phyloP scores from a whole-genome alignment of 1,140 invertebrate genomes.

The Pseudomyrmex pallidus region DNA sequence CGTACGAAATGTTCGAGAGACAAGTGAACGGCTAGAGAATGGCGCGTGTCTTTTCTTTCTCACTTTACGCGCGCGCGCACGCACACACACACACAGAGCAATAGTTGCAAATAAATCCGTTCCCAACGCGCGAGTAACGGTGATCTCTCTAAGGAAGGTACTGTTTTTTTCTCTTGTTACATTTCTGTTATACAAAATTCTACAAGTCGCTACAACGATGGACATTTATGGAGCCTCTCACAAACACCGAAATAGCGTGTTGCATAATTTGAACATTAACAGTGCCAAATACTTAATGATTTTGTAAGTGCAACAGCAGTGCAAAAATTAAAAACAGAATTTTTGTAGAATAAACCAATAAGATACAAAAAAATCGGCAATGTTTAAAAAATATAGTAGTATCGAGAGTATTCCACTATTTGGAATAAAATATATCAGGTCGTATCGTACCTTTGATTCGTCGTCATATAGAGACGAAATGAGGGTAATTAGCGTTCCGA shows the following conservation, averaged over 20 bases:
- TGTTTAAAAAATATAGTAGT: too few species aligned
- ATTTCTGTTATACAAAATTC: conserved; percentile 1
- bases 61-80: not conserved
- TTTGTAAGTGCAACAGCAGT: too few species aligned
- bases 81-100: not conserved
- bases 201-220: not conserved
- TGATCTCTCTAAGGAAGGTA: conserved; percentile 12
- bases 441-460: not conserved
- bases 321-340: too few species aligned
- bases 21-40: conserved; percentile 14
- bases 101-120: conserved; percentile 42
- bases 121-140: conserved; percentile 25
- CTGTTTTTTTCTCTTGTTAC: conserved; percentile 26
- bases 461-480: not conserved
- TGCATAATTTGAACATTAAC: too few species aligned
- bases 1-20: conserved; percentile 25
- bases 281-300: too few species aligned
- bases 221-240: not conserved
- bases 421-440: not conserved
- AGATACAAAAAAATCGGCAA: too few species aligned
- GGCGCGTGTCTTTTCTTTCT: not conserved
- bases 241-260: too few species aligned
- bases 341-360: too few species aligned
- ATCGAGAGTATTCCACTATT: not conserved
- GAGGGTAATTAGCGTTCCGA: conserved; percentile 8